Evolutionary conservation across 2,113 vertebrate species (phyloP).

Genomic region (Chiloscyllium plagiosum): DNA sequence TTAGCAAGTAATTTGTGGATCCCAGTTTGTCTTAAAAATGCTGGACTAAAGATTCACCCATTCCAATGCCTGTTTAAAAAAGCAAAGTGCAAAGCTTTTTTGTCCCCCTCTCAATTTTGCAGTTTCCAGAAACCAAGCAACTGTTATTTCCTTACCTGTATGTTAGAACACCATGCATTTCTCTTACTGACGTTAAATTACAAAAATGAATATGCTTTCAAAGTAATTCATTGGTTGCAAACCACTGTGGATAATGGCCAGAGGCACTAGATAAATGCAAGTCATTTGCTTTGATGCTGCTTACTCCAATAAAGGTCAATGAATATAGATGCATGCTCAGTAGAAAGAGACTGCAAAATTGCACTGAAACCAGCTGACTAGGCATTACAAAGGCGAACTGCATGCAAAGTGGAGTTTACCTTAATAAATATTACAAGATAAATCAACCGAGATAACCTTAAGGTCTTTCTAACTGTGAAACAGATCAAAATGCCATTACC

Average conservation of each 20-base stretch:
- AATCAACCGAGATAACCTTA: slow-evolving; percentile 1
- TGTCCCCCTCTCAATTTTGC: neutral
- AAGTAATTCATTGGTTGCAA: neutral
- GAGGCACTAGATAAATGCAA: neutral
- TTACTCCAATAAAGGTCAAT: neutral
- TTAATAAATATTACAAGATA: slow-evolving; percentile 21
- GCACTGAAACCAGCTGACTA: slow-evolving; percentile 7
- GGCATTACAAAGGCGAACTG: neutral
- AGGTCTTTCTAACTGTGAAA: slow-evolving; percentile 65
- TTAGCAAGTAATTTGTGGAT: neutral
- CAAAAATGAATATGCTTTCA: neutral
- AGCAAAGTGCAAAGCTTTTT: neutral
- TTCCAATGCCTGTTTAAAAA: neutral
- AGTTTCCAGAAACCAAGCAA: neutral
- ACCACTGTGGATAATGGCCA: neutral
- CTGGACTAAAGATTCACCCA: neutral
- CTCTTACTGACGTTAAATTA: neutral
- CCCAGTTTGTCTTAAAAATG: neutral
- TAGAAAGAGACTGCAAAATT: neutral
- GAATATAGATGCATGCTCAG: neutral
- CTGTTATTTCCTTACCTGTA: neutral
- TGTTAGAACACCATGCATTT: neutral
- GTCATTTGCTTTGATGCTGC: neutral
- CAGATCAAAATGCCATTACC: slow-evolving; percentile 86
- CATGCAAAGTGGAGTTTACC: neutral